Evolutionary conservation across 1,140 invertebrate genomes (phyloP), one percentile per base, ranked within the genome.

Genomic region (Carcinoscorpius rotundicauda): DNA sequence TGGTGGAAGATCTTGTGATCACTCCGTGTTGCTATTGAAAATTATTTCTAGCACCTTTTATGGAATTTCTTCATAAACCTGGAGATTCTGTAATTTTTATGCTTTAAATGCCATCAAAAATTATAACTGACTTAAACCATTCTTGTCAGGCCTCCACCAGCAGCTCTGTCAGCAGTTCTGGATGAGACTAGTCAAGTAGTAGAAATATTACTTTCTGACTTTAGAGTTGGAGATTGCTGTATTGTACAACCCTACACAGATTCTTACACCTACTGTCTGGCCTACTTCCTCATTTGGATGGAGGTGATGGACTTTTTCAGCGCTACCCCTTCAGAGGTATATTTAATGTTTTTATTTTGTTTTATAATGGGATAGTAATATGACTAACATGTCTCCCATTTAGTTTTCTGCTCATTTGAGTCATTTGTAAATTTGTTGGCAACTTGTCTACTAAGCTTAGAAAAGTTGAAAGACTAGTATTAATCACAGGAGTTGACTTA

Each of bases 251-350:
- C 83, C 4, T 79, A 80, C 66, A 84, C 83, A 3, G 83, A 86
- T 67, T 80, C 82, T 4, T 85, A 83, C 64, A 81, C 78, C 9
- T 83, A 81, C 61, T 81, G 81, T 3, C 72, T 83, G 59, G 84
- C 80, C 29, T 92, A 89, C 76, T 76, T 91, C 52, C 74, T 91
- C 1, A 73, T 84, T 4, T 93, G 90, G 89, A 81, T 82, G 70
- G 78, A 86, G 58, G 73, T 89, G 8, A 73, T 92, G n/a, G 76
- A 82, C 51, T 82, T 88, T 60, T 86, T 87, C 72, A 80, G 81
- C 62, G 76, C 81, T 66, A 83, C 86, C 10, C 78, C 83, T 65
- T 81, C 83, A 49, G 82, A 87, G 77, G 76, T 90, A 68, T 61
- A 64, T 60, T 55, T 29, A 29, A 2, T 56, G 62, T 57, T 60